Percentiles rank a stretch among this genome's conserved stretches.
Conservation (phyloP, 1,140 invertebrate genomes). For the Cyphomyrmex costatus region DNA sequence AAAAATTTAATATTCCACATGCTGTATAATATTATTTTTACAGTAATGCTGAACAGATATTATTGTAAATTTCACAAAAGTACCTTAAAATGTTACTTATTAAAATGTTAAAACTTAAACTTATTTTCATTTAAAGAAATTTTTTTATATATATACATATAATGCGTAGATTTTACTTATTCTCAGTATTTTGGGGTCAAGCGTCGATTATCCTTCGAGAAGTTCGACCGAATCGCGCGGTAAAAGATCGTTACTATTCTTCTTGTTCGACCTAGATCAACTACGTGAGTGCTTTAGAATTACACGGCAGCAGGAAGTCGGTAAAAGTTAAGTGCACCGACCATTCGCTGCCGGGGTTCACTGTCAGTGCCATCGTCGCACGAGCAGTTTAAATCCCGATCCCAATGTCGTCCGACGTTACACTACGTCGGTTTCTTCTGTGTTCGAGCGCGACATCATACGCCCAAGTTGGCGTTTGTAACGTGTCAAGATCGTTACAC, state of each 20-base stretch:
- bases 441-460: conserved; percentile 18
- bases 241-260: conserved; percentile 35
- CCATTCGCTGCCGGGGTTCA: conserved; percentile 24
- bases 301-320: conserved; percentile 19
- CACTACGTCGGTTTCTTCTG: conserved; percentile 24
- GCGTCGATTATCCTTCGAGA: conserved; percentile 6
- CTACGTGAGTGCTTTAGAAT: conserved; percentile 48
- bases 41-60: neutral
- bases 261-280: conserved; percentile 51
- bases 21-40: conserved; percentile 14
- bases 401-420: conserved; percentile 13
- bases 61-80: neutral
- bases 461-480: conserved; percentile 13
- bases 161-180: conserved; percentile 8
- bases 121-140: neutral
- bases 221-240: conserved; percentile 31
- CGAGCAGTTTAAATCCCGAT: conserved; percentile 25
- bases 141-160: neutral
- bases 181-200: neutral
- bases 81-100: conserved; percentile 1
- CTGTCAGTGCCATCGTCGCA: conserved; percentile 42
- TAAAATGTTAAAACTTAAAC: neutral
- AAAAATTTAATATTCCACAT: neutral
- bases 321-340: conserved; percentile 47
- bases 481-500: conserved; percentile 29